Percentiles rank a stretch among this genome's conserved stretches.
phyloP scores from a whole-genome alignment of 2,113 vertebrate species.

The Mionectes macconnelli region DNA sequence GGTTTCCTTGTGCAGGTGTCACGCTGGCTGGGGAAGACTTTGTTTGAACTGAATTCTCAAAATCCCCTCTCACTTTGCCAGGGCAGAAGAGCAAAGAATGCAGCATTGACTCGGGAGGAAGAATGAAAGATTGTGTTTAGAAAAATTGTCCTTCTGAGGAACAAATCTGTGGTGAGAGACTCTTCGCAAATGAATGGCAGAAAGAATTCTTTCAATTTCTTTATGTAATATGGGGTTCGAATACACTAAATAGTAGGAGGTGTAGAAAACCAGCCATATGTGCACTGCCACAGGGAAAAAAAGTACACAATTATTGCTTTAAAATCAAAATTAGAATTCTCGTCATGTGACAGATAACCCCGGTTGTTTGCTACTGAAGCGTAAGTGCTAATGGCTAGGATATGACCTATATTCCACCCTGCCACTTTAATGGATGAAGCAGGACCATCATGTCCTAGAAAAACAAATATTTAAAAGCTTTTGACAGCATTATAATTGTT shows the following conservation, averaged over 20 bases:
- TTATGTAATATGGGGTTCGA: not conserved
- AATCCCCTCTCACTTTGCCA: not conserved
- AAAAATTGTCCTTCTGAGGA: not conserved
- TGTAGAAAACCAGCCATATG: not conserved
- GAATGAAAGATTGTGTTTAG: not conserved
- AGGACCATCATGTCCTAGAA: constrained; percentile 1
- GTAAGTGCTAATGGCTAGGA: constrained; percentile 41
- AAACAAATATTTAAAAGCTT: constrained; percentile 41
- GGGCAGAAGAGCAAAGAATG: not conserved
- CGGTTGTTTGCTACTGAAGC: constrained; percentile 36
- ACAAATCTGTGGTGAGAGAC: not conserved
- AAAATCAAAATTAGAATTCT: constrained; percentile 38
- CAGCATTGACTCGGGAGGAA: not conserved
- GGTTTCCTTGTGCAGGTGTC: not conserved
- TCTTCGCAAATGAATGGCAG: not conserved
- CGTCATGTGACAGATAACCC: constrained; percentile 11
- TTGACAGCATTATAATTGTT: not conserved
- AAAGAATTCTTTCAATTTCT: not conserved
- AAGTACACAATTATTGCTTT: not conserved
- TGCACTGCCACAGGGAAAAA: not conserved
- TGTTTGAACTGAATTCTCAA: not conserved
- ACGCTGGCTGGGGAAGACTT: not conserved
- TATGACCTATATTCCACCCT: constrained; percentile 44
- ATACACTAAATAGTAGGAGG: not conserved
- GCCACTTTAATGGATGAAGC: constrained; percentile 18